Evolutionary conservation across 2,797 vertebrate species (phyloP).

Genomic region (Monodelphis domestica): DNA sequence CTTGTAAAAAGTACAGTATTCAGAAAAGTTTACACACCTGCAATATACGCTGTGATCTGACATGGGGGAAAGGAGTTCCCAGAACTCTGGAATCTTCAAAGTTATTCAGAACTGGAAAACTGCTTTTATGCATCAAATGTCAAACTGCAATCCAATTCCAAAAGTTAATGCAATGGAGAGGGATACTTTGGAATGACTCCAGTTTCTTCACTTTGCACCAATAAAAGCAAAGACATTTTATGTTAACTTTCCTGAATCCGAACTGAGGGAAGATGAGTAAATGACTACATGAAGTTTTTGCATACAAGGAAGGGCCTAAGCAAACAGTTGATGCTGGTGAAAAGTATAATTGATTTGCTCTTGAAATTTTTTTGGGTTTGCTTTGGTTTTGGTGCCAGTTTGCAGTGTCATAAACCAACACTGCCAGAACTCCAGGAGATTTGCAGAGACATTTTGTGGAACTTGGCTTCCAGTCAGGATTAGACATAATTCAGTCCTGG

Average conservation of each 20-base stretch:
- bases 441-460: conserved; percentile 39
- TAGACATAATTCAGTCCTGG: conserved; percentile 42
- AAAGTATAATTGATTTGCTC: conserved; percentile 29
- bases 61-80: neutral
- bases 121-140: neutral
- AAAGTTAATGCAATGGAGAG: conserved; percentile 12
- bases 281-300: neutral
- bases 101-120: neutral
- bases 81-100: neutral
- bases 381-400: neutral
- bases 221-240: neutral
- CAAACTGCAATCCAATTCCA: neutral
- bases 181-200: neutral
- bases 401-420: neutral
- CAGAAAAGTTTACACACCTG: neutral
- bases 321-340: conserved; percentile 18
- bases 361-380: neutral
- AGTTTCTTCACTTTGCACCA: neutral
- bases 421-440: conserved; percentile 38
- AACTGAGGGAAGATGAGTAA: conserved; percentile 13
- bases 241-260: neutral
- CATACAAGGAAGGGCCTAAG: neutral
- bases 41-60: neutral
- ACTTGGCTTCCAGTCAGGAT: conserved; percentile 36
- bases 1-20: conserved; percentile 5